Evolutionary conservation across 2,888 invertebrate genomes (phyloP).

Genomic region (Acleris holmiana): DNA sequence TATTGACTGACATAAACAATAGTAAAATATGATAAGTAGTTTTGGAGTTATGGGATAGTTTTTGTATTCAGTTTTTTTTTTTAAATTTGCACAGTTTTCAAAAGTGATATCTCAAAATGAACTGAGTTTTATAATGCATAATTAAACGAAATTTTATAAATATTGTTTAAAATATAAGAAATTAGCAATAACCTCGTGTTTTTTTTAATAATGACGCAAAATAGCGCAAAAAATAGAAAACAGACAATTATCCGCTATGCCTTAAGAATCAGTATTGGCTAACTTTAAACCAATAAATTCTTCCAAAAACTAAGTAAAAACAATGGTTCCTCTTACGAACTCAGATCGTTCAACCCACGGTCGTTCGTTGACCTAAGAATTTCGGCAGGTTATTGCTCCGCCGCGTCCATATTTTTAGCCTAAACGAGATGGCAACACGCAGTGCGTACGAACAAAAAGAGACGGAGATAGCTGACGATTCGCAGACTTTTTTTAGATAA

Average conservation of each 20-base stretch:
- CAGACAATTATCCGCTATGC: background rate
- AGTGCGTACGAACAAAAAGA: conserved; percentile 14
- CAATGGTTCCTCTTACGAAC: conserved; percentile 27
- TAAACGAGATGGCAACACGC: conserved; percentile 22
- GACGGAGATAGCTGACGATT: conserved; percentile 22
- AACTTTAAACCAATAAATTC: conserved; percentile 9
- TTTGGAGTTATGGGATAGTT: conserved; percentile 12
- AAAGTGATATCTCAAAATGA: background rate
- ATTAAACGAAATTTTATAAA: no score
- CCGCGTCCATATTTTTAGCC: conserved; percentile 29
- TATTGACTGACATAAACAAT: conserved; percentile 2
- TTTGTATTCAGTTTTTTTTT: background rate
- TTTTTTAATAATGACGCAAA: background rate
- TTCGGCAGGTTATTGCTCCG: conserved; percentile 31
- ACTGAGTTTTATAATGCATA: background rate
- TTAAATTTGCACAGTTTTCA: background rate
- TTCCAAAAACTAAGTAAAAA: conserved; percentile 23
- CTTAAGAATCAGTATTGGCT: background rate
- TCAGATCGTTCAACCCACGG: conserved; percentile 29
- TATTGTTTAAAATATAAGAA: no score
- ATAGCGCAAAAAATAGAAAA: background rate
- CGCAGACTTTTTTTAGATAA: conserved; percentile 36
- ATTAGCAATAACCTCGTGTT: background rate
- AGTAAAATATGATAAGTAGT: background rate
- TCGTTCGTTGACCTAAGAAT: conserved; percentile 33